Conservation (phyloP, 2,113 vertebrate species). For the Mormoops blainvillei region DNA sequence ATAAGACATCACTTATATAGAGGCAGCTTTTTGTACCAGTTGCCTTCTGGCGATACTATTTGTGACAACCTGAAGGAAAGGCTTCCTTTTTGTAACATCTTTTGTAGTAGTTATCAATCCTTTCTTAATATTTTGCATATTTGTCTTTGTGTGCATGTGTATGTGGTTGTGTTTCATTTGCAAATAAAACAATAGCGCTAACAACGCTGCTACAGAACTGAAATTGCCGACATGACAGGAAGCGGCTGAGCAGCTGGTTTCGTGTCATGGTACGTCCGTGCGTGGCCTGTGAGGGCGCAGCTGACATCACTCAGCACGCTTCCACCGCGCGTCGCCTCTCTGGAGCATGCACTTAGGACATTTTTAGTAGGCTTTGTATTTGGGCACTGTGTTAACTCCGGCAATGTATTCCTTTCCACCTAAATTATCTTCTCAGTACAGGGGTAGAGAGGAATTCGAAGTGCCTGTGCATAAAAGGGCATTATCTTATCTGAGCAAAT, state of each 20-base stretch:
- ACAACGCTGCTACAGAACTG: background rate
- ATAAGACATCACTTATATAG: background rate
- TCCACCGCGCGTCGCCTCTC: background rate
- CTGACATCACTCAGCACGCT: too few species aligned
- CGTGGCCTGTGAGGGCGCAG: background rate
- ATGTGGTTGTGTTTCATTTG: background rate
- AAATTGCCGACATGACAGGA: background rate
- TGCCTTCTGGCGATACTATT: background rate
- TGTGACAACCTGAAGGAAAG: background rate
- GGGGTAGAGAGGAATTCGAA: slow-evolving; percentile 18
- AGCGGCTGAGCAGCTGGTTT: background rate
- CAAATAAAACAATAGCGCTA: background rate
- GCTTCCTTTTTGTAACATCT: background rate
- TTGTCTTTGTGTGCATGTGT: background rate
- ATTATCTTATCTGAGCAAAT: slow-evolving; percentile 52
- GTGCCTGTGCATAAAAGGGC: slow-evolving; percentile 20
- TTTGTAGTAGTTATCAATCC: background rate
- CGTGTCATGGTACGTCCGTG: background rate
- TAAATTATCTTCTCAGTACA: slow-evolving; percentile 31
- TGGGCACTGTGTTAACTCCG: slow-evolving; percentile 53
- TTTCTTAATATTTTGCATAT: background rate
- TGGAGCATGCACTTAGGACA: background rate
- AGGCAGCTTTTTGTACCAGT: background rate
- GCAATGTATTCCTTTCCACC: slow-evolving; percentile 52
- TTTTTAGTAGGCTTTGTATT: slow-evolving; percentile 63